Evolutionary conservation across 2,113 vertebrate species (phyloP), one percentile per base, ranked within the genome.

Genomic region (Amazona vittata): DNA sequence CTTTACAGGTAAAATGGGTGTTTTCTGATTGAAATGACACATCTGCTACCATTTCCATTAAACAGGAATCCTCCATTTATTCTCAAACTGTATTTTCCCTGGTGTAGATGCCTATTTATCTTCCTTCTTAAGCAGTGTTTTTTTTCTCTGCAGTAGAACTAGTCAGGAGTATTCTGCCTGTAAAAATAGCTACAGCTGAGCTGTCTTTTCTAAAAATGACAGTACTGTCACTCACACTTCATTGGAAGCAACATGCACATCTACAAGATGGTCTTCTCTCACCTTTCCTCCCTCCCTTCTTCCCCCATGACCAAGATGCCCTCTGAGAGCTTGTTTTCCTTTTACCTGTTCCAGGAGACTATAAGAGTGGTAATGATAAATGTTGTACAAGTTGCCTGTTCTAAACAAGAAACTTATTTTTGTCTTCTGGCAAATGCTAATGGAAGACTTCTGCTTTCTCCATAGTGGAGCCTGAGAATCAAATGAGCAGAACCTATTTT

Each of bases 191-290:
- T 81, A 65, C 77, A 78, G 78, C 67, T 90, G 86, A 96, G 79
- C 37, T 29, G 2, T 89, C 9, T 1, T 76, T 82, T 96, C 80
- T 83, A 28, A 78, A 83, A 84, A 59, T 95, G 85, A 77, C 95
- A 96, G 78, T 67, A 68, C 41, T 67, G 69, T 94, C 91, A 93
- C 74, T 97, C 90, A 94, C 52, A 52, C 46, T 80, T 96, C 92
- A 44, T 35, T 55, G 49, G 20, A 41, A 68, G 76, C 47, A 41
- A 33, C 28, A 50, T 80, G 43, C 12, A 35, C 43, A 60, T 85
- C 46, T 49, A 63, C 87, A 43, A 37, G 80, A 86, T 82, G 63
- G 37, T 47, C 31, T 43, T 43, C 29, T 26, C 33, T 52, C 46
- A 43, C 39, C 12, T 47, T 43, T 50, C 28, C 37, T 62, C 3